A percentile compares a stretch with the other conserved stretches of the same genome.
These are phyloP conservation scores for Lordiphosa andalusiaca DNA, from an alignment of 2,888 invertebrate genomes.

Conservation along the genomic window DNA sequence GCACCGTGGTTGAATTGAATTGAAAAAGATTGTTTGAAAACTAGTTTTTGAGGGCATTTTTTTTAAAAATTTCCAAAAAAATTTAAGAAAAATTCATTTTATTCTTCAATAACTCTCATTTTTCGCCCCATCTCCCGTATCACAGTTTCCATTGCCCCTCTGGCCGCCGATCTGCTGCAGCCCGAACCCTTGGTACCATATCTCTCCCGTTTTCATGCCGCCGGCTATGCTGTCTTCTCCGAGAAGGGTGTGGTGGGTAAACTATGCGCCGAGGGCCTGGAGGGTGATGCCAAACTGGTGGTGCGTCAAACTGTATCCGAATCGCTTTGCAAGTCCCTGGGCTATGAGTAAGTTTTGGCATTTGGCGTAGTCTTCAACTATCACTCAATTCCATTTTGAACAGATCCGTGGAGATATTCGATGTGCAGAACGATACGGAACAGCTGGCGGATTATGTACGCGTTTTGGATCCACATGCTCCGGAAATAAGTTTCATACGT, in stretches of 20 bases:
- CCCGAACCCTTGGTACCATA: conserved; percentile 86
- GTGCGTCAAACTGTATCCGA: conserved; percentile 85
- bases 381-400: no score
- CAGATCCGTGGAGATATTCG: conserved; percentile 87
- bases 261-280: conserved; percentile 89
- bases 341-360: conserved; percentile 84
- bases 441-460: conserved; percentile 86
- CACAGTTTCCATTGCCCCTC: conserved; percentile 88
- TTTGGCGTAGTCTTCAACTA: no score
- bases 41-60: no score
- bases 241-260: conserved; percentile 91
- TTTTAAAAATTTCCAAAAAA: no score
- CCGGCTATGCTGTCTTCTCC: conserved; percentile 92
- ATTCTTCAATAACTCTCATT: no score
- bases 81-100: no score
- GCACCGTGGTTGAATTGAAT: no score
- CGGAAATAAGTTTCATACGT: conserved; percentile 90
- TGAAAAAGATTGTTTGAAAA: no score
- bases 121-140: no score
- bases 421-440: conserved; percentile 84
- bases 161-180: conserved; percentile 84
- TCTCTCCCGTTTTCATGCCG: conserved; percentile 85
- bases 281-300: conserved; percentile 82
- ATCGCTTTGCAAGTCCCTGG: conserved; percentile 88
- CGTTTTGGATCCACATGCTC: conserved; percentile 89